These are phyloP conservation scores for Tenthredo livida DNA, from an alignment of 2,888 invertebrate species.

Conservation along the genomic window DNA sequence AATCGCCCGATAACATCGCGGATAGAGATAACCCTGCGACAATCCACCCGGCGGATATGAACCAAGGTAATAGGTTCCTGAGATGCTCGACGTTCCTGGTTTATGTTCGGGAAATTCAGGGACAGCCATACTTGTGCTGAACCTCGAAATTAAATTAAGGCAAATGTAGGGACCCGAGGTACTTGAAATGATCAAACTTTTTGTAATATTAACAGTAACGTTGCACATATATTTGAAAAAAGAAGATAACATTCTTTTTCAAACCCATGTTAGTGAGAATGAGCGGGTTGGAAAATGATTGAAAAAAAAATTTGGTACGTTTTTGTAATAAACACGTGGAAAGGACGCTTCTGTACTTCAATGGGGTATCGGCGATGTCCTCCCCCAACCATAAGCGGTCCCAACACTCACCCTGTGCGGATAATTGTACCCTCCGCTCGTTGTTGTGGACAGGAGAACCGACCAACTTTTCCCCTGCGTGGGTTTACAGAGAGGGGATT, in stretches of 20 bases:
- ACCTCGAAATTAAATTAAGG: neutral
- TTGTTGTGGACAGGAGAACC: constrained; percentile 55
- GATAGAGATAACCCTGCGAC: constrained; percentile 46
- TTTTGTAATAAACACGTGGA: constrained; percentile 5
- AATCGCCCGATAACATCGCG: constrained; percentile 46
- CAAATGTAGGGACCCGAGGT: neutral
- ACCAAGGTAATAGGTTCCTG: constrained; percentile 43
- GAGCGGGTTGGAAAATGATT: neutral
- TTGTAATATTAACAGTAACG: neutral
- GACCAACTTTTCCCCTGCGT: constrained; percentile 56
- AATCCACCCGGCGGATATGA: constrained; percentile 18
- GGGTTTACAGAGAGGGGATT: constrained; percentile 59
- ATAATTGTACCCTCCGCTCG: constrained; percentile 64
- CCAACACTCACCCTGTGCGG: constrained; percentile 58
- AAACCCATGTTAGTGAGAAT: neutral
- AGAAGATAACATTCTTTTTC: neutral
- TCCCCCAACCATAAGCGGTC: constrained; percentile 13
- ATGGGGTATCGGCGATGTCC: constrained; percentile 19
- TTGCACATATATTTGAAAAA: neutral
- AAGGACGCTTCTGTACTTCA: constrained; percentile 8
- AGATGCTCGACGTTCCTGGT: constrained; percentile 15
- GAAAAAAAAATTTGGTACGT: neutral
- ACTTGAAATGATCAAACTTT: neutral
- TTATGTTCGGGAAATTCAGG: neutral
- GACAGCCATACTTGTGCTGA: neutral